Evolutionary conservation across 2,113 vertebrate genomes (phyloP), one percentile per base, ranked within the genome.

Genomic region (Epinephelus fuscoguttatus): DNA sequence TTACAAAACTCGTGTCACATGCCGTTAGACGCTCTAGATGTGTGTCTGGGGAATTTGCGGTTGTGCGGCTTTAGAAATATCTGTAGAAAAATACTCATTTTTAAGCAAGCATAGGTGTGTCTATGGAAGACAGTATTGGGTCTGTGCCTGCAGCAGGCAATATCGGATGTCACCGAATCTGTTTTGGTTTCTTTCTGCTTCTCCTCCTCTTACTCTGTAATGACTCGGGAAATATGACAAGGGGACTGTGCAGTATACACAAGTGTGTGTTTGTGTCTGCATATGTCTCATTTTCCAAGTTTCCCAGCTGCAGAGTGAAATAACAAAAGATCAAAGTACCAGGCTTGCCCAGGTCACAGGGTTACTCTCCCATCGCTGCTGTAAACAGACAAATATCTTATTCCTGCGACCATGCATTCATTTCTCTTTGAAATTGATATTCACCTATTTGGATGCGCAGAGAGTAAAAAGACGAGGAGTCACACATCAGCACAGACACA

Each of bases 341-440:
- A 49, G 67, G 60, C 86, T 84, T 57, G 82, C 45, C 11, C 70
- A 37, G 91, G 92, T 94, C 82, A 61, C 74, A 49, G 66, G 84
- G 75, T 87, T 87, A 71, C 78, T 70, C 81, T 84, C 68, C 59
- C 49, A 21, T 66, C 49, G 74, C 79, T 67, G 79, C 40, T 73
- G 79, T 77, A 87, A 88, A 93, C 88, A 88, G 68, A 87, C 57
- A 52, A 66, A 89, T 73, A 70, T 82, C 72, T 53, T 78, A 77
- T 81, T 81, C 55, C 75, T 11, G 18, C 75, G 64, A 64, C 57
- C 5, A 21, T 49, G 87, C 77, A 68, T 90, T 82, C 33, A 27
- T 79, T 71, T 62, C 52, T 72, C 91, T 94, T 94, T 94, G 85
- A 94, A 92, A 91, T 92, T 90, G 88, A 91, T 90, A 91, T 90